A percentile compares a stretch with the other conserved stretches of the same genome.
These are phyloP conservation scores for Zosterops pallidus DNA, from an alignment of 2,113 vertebrate species.

Conservation along the genomic window DNA sequence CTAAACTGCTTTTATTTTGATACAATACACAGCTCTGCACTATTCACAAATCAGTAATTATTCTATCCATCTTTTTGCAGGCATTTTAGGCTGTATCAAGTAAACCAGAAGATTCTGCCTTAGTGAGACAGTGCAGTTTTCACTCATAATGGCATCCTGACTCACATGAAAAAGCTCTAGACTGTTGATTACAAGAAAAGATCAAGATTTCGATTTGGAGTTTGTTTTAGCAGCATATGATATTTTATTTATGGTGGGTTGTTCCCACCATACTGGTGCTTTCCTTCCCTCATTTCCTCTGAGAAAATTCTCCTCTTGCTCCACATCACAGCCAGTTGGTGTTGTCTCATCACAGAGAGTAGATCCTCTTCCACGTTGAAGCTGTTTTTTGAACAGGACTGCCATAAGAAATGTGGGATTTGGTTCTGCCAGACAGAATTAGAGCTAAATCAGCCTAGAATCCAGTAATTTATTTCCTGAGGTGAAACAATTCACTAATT, in stretches of 20 bases:
- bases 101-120: constrained; percentile 77
- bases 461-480: not conserved
- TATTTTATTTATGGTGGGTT: not conserved
- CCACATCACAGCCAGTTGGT: accelerated
- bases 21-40: constrained; percentile 70
- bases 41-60: constrained; percentile 79
- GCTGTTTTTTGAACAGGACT: not conserved
- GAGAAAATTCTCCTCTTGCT: not conserved
- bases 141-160: constrained; percentile 78
- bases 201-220: not conserved
- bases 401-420: not conserved
- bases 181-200: not conserved
- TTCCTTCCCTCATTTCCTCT: not conserved
- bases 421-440: not conserved
- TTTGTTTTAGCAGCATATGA: not conserved
- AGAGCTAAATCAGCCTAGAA: not conserved
- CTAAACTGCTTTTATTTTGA: not conserved
- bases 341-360: not conserved
- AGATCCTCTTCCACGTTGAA: not conserved
- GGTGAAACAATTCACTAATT: not conserved
- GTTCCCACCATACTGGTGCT: not conserved
- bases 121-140: constrained; percentile 77
- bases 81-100: constrained; percentile 67
- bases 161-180: constrained; percentile 72
- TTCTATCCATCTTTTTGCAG: constrained; percentile 73